phyloP scores from a whole-genome alignment of 2,888 invertebrate species.

The Drosophila dives region DNA sequence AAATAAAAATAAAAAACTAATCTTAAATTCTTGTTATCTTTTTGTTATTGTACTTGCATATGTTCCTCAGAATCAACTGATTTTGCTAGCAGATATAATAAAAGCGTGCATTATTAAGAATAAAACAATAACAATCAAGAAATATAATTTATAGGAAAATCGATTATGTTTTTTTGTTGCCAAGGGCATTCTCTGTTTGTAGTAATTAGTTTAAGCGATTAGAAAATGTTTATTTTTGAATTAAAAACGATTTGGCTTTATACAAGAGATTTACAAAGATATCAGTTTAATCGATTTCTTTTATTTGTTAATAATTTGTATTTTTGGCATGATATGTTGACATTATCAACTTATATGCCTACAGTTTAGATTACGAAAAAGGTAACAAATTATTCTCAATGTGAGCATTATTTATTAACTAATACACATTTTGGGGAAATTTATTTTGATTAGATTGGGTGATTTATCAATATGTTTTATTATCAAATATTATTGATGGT shows the following conservation, averaged over 20 bases:
- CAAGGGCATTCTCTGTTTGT: conserved; percentile 1
- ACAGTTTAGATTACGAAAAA: conserved; percentile 13
- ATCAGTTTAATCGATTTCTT: not conserved
- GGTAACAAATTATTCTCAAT: not conserved
- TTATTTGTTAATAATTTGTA: not conserved
- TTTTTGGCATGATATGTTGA: conserved; percentile 27
- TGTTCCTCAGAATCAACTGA: conserved; percentile 10
- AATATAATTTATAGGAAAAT: conserved; percentile 16
- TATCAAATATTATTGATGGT: not conserved
- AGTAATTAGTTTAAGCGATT: not conserved
- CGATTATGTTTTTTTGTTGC: conserved; percentile 25
- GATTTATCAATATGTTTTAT: conserved; percentile 60
- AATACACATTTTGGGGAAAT: not conserved
- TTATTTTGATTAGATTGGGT: conserved; percentile 18
- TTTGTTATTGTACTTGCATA: not conserved
- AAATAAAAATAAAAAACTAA: conserved; percentile 8
- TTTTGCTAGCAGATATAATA: conserved; percentile 33
- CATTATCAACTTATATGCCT: not conserved
- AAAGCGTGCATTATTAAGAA: conserved; percentile 9
- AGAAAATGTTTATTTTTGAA: not conserved
- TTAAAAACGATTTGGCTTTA: not conserved
- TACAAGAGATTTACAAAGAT: not conserved
- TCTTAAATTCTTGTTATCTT: conserved; percentile 31
- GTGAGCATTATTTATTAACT: conserved; percentile 14
- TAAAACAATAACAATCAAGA: conserved; percentile 10